Base-by-base conservation (phyloP, 2,113 vertebrate genomes). In the Nyctereutes procyonoides region DNA sequence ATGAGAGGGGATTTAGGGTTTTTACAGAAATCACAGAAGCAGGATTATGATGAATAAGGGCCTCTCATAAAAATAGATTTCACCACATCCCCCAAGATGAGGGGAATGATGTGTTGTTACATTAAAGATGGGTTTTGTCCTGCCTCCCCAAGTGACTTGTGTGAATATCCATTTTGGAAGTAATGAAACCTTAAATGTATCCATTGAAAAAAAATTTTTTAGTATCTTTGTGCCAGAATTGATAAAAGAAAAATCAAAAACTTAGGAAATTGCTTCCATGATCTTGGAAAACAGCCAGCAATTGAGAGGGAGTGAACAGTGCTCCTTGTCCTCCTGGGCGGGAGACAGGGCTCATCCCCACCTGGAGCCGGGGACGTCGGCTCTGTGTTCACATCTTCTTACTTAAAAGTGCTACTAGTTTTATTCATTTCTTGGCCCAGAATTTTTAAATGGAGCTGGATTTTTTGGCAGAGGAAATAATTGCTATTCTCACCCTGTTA, bases 281-380 rank as follows among this genome's bases (percentile, higher is more conserved):
- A 19, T 60, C 1, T 55, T 81, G 58, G 51, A 58, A 88, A n/a
- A 62, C 8, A 15, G 24, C 14, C 48, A 15, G 26, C 1, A 8
- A 24, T n/a, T 0, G 9, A 24, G 26, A 48, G 56, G 17, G 19
- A 24, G 17, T 8, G 3, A 38, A 26, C 12, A 38, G 48, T 13
- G 32, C 20, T 77, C 26, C 38, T 7, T 4, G 1, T 43, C 26
- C 67, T 77, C 35, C 22, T 12, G n/a, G n/a, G 9, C 82, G 7
- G 30, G 32, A 32, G 9, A 55, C n/a, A 67, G 35, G 1, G 15
- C 56, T 63, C 20, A 32, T 19, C 8, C 12, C 16, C 19, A 67
- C 48, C 0, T 0, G 0, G 0, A 15, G 5, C 73, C 24, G 26
- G 38, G n/a, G 58, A 22, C 7, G 8, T 2, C 0, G 28, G 17